Conservation (phyloP, 2,797 vertebrate genomes). For the Danio kyathit region DNA sequence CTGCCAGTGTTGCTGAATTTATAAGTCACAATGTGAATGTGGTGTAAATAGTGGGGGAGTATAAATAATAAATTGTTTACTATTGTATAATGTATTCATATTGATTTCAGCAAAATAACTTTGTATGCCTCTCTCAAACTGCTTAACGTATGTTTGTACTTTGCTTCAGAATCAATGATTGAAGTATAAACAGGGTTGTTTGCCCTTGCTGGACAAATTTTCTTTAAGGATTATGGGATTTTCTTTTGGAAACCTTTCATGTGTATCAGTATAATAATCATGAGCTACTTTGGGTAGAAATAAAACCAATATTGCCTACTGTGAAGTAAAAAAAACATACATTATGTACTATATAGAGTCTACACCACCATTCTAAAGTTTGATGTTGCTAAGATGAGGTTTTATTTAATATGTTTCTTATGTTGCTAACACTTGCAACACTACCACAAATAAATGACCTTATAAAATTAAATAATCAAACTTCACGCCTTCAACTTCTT, state of each 20-base stretch:
- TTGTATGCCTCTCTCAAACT: conserved; percentile 55
- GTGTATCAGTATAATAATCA: not conserved
- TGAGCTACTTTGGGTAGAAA: not conserved
- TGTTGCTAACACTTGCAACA: too few species aligned
- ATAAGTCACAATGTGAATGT: conserved; percentile 26
- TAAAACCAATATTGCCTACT: not conserved
- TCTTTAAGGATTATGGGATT: not conserved
- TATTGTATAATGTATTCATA: conserved; percentile 36
- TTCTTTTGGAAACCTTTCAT: not conserved
- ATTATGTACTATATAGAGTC: not conserved
- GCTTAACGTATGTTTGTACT: conserved; percentile 55
- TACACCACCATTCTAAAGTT: not conserved
- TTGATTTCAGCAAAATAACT: conserved; percentile 55
- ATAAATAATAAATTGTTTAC: conserved; percentile 50
- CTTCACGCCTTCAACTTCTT: too few species aligned
- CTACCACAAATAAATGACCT: too few species aligned
- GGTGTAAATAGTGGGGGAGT: conserved; percentile 15
- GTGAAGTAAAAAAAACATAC: not conserved
- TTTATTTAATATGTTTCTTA: not conserved
- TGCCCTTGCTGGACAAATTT: conserved; percentile 20
- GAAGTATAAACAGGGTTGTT: conserved; percentile 59
- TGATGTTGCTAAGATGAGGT: not conserved
- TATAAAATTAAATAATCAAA: too few species aligned
- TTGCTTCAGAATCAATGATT: conserved; percentile 64
- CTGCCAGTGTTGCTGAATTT: conserved; percentile 10